Evolutionary conservation across 1,140 invertebrate species (phyloP).

Genomic region (Helicorthomorpha holstii): DNA sequence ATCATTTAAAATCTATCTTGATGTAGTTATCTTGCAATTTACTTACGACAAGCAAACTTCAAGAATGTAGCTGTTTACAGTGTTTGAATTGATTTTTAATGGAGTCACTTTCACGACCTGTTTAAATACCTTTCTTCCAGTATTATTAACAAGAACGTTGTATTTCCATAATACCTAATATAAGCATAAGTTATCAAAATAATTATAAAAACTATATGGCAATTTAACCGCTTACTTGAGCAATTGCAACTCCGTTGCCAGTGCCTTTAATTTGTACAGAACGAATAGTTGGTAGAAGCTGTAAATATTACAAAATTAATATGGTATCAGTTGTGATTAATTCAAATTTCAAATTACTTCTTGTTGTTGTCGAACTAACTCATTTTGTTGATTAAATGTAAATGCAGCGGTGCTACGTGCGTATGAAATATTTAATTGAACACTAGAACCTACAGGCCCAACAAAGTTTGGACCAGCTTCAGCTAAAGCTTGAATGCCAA

Average conservation of each 20-base stretch:
- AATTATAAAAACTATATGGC: not conserved
- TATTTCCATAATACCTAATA: not conserved
- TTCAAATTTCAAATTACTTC: not conserved
- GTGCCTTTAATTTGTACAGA: not conserved
- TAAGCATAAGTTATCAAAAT: not conserved
- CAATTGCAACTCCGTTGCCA: not conserved
- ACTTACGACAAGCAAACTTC: not conserved
- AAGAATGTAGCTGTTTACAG: not conserved
- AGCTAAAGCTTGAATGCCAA: not conserved
- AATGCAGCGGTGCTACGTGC: not conserved
- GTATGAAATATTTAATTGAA: not conserved
- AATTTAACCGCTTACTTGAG: not conserved
- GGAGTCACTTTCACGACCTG: not conserved
- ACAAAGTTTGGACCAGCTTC: not conserved
- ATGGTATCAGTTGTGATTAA: too few relatives aligned
- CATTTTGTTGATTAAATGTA: not conserved
- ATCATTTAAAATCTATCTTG: not conserved
- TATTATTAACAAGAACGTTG: not conserved
- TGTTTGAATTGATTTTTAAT: not conserved
- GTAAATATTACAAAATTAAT: too few relatives aligned
- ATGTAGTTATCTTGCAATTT: not conserved
- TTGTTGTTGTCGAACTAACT: not conserved
- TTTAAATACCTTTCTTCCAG: not conserved
- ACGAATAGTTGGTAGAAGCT: not conserved
- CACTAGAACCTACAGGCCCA: not conserved